These are phyloP conservation scores for Drosophila lini DNA, from an alignment of 1,140 invertebrate species.

Conservation along the genomic window DNA sequence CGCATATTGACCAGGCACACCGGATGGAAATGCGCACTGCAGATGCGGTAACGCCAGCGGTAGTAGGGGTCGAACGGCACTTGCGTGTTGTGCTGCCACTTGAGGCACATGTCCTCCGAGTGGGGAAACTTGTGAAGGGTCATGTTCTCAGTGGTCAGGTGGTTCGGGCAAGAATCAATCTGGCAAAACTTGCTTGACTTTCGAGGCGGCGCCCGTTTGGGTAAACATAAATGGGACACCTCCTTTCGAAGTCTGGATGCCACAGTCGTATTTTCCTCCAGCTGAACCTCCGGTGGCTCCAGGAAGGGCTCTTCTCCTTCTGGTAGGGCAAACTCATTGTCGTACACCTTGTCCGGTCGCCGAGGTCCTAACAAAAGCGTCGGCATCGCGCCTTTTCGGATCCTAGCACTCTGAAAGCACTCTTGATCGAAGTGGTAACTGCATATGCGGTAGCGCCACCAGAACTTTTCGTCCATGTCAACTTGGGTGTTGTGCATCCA, in stretches of 20 bases:
- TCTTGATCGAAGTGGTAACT: slow-evolving; percentile 63
- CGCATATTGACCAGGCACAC: slow-evolving; percentile 65
- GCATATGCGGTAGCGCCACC: slow-evolving; percentile 74
- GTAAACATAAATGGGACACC: slow-evolving; percentile 35
- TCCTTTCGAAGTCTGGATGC: background rate
- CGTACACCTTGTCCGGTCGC: slow-evolving; percentile 40
- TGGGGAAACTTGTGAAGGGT: slow-evolving; percentile 71
- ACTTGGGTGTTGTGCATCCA: slow-evolving; percentile 77
- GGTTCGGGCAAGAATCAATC: slow-evolving; percentile 62
- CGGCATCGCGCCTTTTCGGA: slow-evolving; percentile 60
- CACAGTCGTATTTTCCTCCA: background rate
- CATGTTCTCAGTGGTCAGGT: slow-evolving; percentile 62
- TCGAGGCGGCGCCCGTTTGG: slow-evolving; percentile 42
- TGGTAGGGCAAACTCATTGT: slow-evolving; percentile 52
- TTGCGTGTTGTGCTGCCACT: slow-evolving; percentile 76
- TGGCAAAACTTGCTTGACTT: slow-evolving; percentile 74
- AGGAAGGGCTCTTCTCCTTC: slow-evolving; percentile 21
- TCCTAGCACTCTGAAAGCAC: slow-evolving; percentile 60
- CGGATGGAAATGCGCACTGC: slow-evolving; percentile 74
- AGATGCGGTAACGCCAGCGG: slow-evolving; percentile 73
- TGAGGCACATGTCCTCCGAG: slow-evolving; percentile 60
- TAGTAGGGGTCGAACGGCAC: slow-evolving; percentile 63
- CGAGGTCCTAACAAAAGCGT: slow-evolving; percentile 56
- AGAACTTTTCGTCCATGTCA: slow-evolving; percentile 48
- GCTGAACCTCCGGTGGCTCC: background rate